Conservation (phyloP, 2,113 vertebrate genomes). For the Gracilinanus agilis region DNA sequence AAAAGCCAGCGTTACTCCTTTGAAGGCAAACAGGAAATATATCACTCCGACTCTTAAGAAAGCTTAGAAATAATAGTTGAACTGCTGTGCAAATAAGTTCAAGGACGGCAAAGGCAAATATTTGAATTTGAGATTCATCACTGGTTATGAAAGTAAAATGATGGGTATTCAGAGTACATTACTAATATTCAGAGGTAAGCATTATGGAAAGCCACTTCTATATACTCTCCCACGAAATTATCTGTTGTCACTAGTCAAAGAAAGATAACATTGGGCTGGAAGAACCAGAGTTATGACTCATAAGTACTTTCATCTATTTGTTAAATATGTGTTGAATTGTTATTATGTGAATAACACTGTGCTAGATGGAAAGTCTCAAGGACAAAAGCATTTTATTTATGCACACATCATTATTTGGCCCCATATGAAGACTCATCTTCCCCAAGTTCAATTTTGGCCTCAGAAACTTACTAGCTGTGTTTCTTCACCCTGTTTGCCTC, state of each 20-base stretch:
- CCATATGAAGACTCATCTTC: background rate
- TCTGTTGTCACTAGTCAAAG: background rate
- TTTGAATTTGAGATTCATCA: background rate
- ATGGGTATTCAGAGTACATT: background rate
- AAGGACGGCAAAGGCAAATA: background rate
- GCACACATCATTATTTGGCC: background rate
- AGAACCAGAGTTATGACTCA: background rate
- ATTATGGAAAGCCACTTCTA: background rate
- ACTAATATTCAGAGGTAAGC: background rate
- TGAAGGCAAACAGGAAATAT: background rate
- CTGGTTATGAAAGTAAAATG: background rate
- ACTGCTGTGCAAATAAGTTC: background rate
- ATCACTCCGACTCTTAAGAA: background rate
- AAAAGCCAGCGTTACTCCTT: background rate
- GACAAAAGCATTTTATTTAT: background rate
- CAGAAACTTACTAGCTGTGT: no score
- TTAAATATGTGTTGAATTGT: background rate
- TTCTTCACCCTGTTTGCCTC: no score
- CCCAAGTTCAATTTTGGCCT: no score
- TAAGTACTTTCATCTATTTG: background rate
- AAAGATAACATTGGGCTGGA: background rate
- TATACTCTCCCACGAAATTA: background rate
- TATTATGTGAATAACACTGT: background rate
- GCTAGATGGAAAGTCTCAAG: background rate
- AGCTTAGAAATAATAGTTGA: background rate